phyloP scores from a whole-genome alignment of 37 sponge, comb jelly and placozoan species.

The Crambe crambe region DNA sequence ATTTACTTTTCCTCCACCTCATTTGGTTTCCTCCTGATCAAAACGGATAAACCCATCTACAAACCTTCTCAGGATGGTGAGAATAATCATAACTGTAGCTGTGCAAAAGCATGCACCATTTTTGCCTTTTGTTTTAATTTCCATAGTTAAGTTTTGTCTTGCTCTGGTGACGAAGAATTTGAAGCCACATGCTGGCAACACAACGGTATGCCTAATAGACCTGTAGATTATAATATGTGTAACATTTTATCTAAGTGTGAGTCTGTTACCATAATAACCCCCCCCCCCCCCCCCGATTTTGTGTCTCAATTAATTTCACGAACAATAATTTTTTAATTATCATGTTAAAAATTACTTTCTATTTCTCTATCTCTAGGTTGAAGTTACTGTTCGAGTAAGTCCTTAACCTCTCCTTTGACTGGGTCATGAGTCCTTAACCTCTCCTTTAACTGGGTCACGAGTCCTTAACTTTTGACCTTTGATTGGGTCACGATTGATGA shows the following conservation, averaged over 20 bases:
- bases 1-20: conserved; percentile 8
- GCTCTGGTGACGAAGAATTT: conserved; percentile 32
- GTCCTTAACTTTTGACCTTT: neutral
- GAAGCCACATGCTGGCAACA: conserved; percentile 16
- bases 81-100: neutral
- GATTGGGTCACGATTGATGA: neutral
- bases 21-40: conserved; percentile 47
- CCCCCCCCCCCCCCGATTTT: neutral
- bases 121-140: no score
- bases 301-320: neutral
- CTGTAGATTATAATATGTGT: neutral
- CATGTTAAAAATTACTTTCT: neutral
- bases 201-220: conserved; percentile 41
- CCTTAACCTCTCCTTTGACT: neutral
- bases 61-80: conserved; percentile 59
- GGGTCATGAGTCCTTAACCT: neutral
- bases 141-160: conserved; percentile 8
- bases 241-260: neutral
- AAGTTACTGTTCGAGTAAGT: conserved; percentile 28
- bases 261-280: neutral
- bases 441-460: neutral
- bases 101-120: no score
- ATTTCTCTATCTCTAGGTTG: conserved; percentile 13
- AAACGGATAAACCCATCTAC: conserved; percentile 76
- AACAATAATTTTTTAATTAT: conserved; percentile 39